Evolutionary conservation across 2,113 vertebrate species (phyloP), one percentile per base, ranked within the genome.

Genomic region (Antechinus stuartii): DNA sequence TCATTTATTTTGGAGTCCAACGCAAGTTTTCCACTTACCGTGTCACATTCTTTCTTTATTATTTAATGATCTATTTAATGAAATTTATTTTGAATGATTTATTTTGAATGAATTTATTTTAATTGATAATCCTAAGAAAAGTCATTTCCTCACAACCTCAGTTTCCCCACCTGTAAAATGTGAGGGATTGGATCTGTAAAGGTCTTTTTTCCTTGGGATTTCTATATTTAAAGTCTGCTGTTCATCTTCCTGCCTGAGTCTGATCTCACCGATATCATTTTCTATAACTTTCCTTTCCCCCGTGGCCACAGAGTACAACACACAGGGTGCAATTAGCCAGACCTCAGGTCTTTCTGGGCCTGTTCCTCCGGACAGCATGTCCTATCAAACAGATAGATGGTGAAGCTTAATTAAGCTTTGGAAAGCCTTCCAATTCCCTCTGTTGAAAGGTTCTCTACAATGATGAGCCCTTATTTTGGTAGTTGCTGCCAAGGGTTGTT

Each of bases 361-460:
- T 4, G 2, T 27, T 90, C 92, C 90, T 92, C 57, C 0, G 0
- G 56, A 92, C 35, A 52, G 92, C 26, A 19, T 76, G n/a, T 56
- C 94, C 94, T 96, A 96, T 97, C 97, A 91, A 93, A 96, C 93
- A 96, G 92, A 91, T 47, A 91, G 97, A 94, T 55, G 94, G 94
- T 90, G 95, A 96, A 91, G 95, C 97, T 96, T 97, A 97, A 97
- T 96, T 97, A 98, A 96, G 95, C 97, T 93, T 92, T 96, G 95
- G 92, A 96, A 97, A 97, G 95, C 96, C 91, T 96, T 93, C 95
- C 94, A 96, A 97, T 98, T 96, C 95, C 96, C 95, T 96, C 94
- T 23, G 27, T 96, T 97, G 97, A 98, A 96, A 98, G 97, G 94
- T 96, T 96, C 94, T 90, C 95, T 0, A 0, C 92, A 57, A 94